phyloP scores from a whole-genome alignment of 1,140 invertebrate genomes.

The Drosophila nigrodunni region DNA sequence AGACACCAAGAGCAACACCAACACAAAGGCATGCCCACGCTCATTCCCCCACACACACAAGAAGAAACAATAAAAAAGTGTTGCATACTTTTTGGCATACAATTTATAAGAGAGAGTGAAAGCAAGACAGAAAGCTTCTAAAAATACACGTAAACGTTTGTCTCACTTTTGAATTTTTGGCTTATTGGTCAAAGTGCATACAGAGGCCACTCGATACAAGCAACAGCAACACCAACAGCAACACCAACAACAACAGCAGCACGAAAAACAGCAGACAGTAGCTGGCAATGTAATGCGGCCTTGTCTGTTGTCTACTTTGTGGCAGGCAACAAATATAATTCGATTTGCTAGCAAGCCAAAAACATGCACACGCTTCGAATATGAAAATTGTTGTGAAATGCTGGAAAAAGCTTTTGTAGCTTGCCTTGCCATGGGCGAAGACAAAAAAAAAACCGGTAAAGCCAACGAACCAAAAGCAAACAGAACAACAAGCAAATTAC shows the following conservation, averaged over 20 bases:
- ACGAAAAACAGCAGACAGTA: background rate
- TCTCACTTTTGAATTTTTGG: constrained; percentile 8
- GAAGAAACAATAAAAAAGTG: constrained; percentile 43
- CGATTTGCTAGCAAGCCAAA: constrained; percentile 61
- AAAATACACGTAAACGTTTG: background rate
- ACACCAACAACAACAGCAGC: background rate
- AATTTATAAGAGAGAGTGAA: constrained; percentile 44
- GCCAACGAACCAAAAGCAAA: constrained; percentile 57
- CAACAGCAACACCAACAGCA: constrained; percentile 1
- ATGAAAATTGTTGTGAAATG: constrained; percentile 67
- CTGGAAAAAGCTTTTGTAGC: constrained; percentile 22
- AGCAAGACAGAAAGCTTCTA: constrained; percentile 6
- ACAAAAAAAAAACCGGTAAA: constrained; percentile 23
- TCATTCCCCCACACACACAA: background rate
- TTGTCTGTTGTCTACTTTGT: constrained; percentile 71
- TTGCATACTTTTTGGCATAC: constrained; percentile 43
- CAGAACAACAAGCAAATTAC: constrained; percentile 71
- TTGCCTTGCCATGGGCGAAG: constrained; percentile 4
- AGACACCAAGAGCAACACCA: background rate
- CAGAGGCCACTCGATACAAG: constrained; percentile 19
- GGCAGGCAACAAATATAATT: constrained; percentile 74
- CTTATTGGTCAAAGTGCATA: constrained; percentile 59
- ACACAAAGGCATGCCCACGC: background rate
- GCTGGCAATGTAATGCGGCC: constrained; percentile 55
- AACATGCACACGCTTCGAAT: constrained; percentile 62